phyloP scores from a whole-genome alignment of 2,797 vertebrate genomes.

The Mormyrops attenuatus region DNA sequence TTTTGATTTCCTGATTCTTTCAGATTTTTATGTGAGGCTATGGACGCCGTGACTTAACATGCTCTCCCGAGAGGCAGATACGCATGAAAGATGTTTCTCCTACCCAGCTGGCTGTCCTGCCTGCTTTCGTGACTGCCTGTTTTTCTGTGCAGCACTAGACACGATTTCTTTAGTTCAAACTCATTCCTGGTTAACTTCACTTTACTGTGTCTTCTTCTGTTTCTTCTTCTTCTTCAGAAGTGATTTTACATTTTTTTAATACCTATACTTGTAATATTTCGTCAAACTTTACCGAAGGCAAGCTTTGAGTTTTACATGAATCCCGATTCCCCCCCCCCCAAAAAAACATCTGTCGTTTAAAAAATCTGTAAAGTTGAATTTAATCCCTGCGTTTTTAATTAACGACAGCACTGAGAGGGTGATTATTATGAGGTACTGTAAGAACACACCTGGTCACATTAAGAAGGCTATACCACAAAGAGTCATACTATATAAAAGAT shows the following conservation, averaged over 20 bases:
- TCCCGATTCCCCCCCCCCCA: background rate
- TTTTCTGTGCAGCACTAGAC: slow-evolving; percentile 28
- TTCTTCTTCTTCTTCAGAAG: background rate
- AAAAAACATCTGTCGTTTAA: background rate
- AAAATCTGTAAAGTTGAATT: background rate
- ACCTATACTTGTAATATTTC: background rate
- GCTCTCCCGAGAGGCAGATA: slow-evolving; percentile 18
- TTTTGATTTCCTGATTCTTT: background rate
- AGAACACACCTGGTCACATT: background rate
- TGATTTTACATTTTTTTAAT: background rate
- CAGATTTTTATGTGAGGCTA: background rate
- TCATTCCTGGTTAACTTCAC: slow-evolving; percentile 32
- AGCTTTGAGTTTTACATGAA: background rate
- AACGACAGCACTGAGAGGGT: background rate
- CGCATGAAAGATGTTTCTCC: slow-evolving; percentile 40
- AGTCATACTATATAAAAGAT: background rate
- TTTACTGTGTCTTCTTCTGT: slow-evolving; percentile 32
- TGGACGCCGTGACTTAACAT: background rate
- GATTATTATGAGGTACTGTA: background rate
- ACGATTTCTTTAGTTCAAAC: slow-evolving; percentile 30
- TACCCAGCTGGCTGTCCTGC: slow-evolving; percentile 47
- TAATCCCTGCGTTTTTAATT: background rate
- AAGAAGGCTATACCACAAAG: background rate
- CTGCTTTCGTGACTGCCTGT: slow-evolving; percentile 49
- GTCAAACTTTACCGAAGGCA: background rate